These are phyloP conservation scores for Apotomis turbidana DNA, from an alignment of 2,888 invertebrate species.

Conservation along the genomic window DNA sequence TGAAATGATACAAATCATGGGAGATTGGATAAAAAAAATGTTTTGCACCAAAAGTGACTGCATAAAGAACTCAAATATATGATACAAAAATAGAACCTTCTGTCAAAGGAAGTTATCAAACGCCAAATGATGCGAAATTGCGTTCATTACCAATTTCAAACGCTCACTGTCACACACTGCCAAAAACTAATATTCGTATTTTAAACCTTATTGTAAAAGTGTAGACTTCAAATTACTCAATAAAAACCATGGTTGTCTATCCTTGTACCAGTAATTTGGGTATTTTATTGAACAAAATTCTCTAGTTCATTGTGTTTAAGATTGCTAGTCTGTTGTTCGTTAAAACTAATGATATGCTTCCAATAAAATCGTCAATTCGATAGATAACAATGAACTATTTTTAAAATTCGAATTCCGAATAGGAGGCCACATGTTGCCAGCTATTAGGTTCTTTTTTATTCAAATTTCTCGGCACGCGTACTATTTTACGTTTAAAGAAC, in stretches of 20 bases:
- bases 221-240: slow-evolving; percentile 17
- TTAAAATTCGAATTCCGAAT: slow-evolving; percentile 39
- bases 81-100: slow-evolving; percentile 21
- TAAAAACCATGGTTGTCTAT: not conserved
- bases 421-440: slow-evolving; percentile 55
- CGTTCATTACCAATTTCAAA: slow-evolving; percentile 40
- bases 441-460: slow-evolving; percentile 57
- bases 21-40: too few relatives aligned
- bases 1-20: not conserved
- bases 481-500: not conserved
- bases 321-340: not conserved
- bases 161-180: slow-evolving; percentile 27
- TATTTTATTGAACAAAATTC: not conserved
- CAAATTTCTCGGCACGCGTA: slow-evolving; percentile 63
- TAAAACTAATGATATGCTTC: slow-evolving; percentile 35
- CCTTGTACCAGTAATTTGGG: slow-evolving; percentile 1
- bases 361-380: slow-evolving; percentile 43
- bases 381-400: slow-evolving; percentile 42
- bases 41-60: not conserved
- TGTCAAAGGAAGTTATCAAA: slow-evolving; percentile 45
- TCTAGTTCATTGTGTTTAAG: not conserved
- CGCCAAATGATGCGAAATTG: slow-evolving; percentile 45
- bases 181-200: slow-evolving; percentile 1
- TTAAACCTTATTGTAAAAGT: slow-evolving; percentile 1
- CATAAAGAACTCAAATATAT: not conserved